Base-by-base conservation (phyloP, 2,888 invertebrate genomes). In the Caenorhabditis macrosperma region DNA sequence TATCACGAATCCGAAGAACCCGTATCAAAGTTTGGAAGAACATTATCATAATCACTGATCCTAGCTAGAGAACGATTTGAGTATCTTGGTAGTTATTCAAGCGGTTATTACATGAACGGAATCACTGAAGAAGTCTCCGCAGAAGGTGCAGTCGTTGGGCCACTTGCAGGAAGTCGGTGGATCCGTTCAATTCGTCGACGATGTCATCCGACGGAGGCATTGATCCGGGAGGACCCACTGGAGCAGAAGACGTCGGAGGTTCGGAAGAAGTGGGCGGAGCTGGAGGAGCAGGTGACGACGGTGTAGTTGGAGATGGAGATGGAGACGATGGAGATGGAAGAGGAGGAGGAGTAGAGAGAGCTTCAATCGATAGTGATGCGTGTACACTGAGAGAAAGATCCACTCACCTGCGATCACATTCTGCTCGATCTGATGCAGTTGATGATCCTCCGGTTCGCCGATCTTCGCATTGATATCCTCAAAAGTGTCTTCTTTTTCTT, bases 181-280 rank as follows among this genome's bases (percentile, higher is more conserved):
- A 71, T 1, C 24, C 69, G 57, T 80, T 80, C 48, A 80, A 33
- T 22, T 75, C 79, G 54, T 80, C 69, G 44, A 80, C 79, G 20
- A 80, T 75, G 22, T 80, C 69, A 66, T 80, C 79, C 6, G 75
- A 75, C 6, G 79, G 79, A 20, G 79, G 79, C 57, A 68, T 54
- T 6, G 68, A 78, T 24, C 78, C 78, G 4, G 78, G 78, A 2
- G 78, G 78, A 12, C 78, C 78, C 0, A 22, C 22, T 22, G 55
- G 38, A 33, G 17, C 20, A 12, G 7, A 5, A 12, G 38, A 10
- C 15, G 26, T 2, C 20, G 46, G 24, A 22, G 72, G 50, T 64
- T 74, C 57, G n/a, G 17, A 52, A 30, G 74, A 60, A 17, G 75
- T 48, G 9, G 60, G 33, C 0, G 59, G 24, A 24, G 78, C 22